Base-by-base conservation (phyloP, 2,888 invertebrate species). In the Polietes domitor region DNA sequence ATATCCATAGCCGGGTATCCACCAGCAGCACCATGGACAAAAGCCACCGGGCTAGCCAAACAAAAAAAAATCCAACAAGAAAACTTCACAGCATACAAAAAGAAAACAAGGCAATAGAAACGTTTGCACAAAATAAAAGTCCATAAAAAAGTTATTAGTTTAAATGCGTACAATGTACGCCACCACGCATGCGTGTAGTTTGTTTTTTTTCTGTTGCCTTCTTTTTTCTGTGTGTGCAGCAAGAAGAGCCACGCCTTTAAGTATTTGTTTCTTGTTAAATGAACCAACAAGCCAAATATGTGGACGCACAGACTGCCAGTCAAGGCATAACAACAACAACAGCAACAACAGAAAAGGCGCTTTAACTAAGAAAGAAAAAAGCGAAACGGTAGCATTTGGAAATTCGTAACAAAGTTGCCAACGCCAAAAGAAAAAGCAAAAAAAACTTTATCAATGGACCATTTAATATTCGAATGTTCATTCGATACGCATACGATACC, bases 191-290 rank as follows among this genome's bases (percentile, higher is more conserved):
- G 37, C 71, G 37, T 53, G 50, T 65, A 75, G n/a, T 47, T 41
- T 50, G 73, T 55, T 9, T 17, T 71, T 17, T n/a, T 47, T 26
- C 53, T n/a, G 17, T n/a, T 19, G 24, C 32, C 7, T 32, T 37
- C n/a, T 37, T 37, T 71, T 17, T 32, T 28, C 15, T 65, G 21
- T 41, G n/a, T 68, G 41, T 43, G 10, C 10, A 2, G 41, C 76
- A 76, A 73, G 81, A 84, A 84, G 78, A 84, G 73, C 84, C 84
- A 81, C 84, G 84, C 84, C 84, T 84, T 84, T 84, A 41, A 10
- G 37, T 47, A 12, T n/a, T 47, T 47, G n/a, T n/a, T n/a, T n/a
- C n/a, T n/a, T n/a, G n/a, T 47, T 1, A 15, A 47, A 47, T 58
- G 24, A 24, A 58, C 26, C 47, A 24, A 24, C 15, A 58, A 37